These are phyloP conservation scores for Meloidogyne chitwoodi DNA, from an alignment of 1,140 invertebrate genomes.

Conservation along the genomic window DNA sequence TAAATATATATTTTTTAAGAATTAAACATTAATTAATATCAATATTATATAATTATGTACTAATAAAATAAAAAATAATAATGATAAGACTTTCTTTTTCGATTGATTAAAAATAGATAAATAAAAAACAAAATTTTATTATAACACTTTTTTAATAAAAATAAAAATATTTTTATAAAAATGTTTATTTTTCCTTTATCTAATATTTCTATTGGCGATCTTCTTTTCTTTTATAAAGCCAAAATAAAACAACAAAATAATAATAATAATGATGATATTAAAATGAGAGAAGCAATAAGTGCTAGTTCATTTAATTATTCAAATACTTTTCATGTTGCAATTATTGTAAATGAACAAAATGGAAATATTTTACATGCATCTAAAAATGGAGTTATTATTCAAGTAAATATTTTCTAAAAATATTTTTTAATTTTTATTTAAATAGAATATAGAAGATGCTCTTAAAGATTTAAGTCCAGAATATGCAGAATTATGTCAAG, in stretches of 20 bases:
- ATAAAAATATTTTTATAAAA: not conserved
- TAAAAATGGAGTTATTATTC: conserved; percentile 1
- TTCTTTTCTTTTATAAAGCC: not conserved
- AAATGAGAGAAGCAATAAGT: conserved; percentile 2
- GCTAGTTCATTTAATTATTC: not conserved
- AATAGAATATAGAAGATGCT: not conserved
- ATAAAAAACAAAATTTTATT: no score
- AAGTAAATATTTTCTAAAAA: not conserved
- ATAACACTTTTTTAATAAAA: no score
- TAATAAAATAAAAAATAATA: no score
- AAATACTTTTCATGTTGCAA: conserved; percentile 1
- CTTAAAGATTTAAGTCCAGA: conserved; percentile 1
- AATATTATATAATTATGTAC: no score
- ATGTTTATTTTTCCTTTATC: not conserved
- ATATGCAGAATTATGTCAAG: not conserved
- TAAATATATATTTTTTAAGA: no score
- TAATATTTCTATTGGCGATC: conserved; percentile 5
- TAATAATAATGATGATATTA: not conserved
- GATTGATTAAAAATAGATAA: no score
- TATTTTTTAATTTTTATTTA: not conserved
- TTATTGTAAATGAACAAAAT: conserved; percentile 5
- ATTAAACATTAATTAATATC: no score
- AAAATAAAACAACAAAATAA: not conserved
- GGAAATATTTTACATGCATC: conserved; percentile 1
- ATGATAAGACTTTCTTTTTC: no score